Base-by-base conservation (phyloP, 2,888 invertebrate species). In the Pterostichus niger region DNA sequence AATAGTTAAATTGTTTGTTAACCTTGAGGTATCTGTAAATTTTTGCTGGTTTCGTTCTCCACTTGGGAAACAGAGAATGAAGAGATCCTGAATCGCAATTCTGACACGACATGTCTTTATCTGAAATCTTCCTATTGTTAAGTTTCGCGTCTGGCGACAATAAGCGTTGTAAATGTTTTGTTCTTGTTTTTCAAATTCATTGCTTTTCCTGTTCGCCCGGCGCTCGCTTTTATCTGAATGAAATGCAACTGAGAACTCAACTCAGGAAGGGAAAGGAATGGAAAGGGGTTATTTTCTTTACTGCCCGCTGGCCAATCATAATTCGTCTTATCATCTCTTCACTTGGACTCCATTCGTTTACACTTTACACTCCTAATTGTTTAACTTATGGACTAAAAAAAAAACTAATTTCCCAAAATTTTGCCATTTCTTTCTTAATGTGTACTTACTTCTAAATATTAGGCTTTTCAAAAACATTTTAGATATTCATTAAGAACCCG, bases 91-190 rank as follows among this genome's bases (percentile, higher is more conserved):
- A 49, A 46, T 73, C 73, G 73, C 73, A 49, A 49, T 73, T 73
- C 40, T 77, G 77, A 77, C 77, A 77, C 77, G 77, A 77, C 56
- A 77, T 56, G 77, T 77, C 77, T 77, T 77, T 77, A 77, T 77
- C 77, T 77, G 77, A 77, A 77, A 77, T 77, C 77, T 77, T 59
- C 11, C 77, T 59, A 77, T 77, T 77, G 77, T 77, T 77, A 77
- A 77, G 40, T 77, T 77, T 56, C 56, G 31, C 59, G 54, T 59
- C 59, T 59, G 59, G 56, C 56, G 77, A 77, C 77, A 77, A 59
- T 77, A 77, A 77, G 77, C 59, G 54, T 59, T 77, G 77, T 77
- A 77, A 76, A 77, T 59, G 77, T 77, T 77, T 77, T 77, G 77
- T 56, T 59, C 77, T 77, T 77, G 77, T 77, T 77, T 77, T 77